These are phyloP conservation scores for Sebastes trivittatus DNA, from an alignment of 2,797 vertebrate genomes.

Conservation along the genomic window DNA sequence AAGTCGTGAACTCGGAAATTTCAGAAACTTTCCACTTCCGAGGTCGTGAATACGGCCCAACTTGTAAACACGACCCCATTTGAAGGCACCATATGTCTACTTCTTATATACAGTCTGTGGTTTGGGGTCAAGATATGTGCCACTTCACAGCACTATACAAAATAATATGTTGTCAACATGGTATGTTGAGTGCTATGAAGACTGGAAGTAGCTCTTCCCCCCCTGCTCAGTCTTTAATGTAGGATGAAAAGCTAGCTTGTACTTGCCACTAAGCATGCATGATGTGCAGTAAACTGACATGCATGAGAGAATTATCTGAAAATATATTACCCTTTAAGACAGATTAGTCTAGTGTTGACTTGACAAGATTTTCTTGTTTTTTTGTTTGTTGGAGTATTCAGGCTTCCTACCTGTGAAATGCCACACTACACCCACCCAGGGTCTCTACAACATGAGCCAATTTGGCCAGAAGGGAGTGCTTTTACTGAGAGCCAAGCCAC, in stretches of 20 bases:
- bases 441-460: not conserved
- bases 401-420: not conserved
- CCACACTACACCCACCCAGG: not conserved
- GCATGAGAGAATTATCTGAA: not conserved
- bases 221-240: not conserved
- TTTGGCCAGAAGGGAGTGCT: not conserved
- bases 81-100: no score
- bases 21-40: no score
- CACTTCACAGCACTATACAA: not conserved
- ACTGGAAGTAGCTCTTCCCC: not conserved
- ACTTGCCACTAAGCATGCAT: not conserved
- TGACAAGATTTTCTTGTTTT: slow-evolving; percentile 4
- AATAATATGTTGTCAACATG: not conserved
- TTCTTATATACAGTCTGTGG: no score
- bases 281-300: not conserved
- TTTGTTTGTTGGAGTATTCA: not conserved
- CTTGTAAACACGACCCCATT: no score
- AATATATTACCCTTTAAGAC: not conserved
- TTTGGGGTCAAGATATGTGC: not conserved
- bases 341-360: not conserved
- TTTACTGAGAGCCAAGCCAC: not conserved
- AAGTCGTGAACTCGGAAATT: no score
- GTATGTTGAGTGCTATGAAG: not conserved
- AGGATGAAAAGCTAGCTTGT: not conserved
- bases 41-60: no score